These are phyloP conservation scores for Melipona bicolor DNA, from an alignment of 2,888 invertebrate genomes.

Conservation along the genomic window DNA sequence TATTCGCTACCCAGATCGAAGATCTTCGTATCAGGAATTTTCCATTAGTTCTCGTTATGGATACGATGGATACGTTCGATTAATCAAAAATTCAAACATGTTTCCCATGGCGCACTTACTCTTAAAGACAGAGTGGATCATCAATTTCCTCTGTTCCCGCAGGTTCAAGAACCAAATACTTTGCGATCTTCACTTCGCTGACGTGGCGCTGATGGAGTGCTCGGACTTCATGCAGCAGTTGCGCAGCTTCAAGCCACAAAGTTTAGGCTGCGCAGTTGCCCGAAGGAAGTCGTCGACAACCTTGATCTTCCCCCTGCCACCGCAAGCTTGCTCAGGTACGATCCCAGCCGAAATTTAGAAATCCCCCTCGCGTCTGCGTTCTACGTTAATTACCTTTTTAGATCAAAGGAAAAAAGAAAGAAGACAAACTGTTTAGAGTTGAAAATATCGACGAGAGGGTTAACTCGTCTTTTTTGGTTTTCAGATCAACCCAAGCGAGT, in stretches of 20 bases:
- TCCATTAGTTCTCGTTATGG: not conserved
- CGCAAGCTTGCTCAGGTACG: slow-evolving; percentile 96
- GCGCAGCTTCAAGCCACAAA: slow-evolving; percentile 97
- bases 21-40: not conserved
- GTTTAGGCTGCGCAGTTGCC: slow-evolving; percentile 97
- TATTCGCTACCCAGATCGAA: not conserved
- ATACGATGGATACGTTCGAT: not conserved
- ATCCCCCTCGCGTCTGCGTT: too few species aligned
- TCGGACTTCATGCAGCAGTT: slow-evolving; percentile 98
- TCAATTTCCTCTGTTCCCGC: slow-evolving; percentile 55
- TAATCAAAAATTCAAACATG: not conserved
- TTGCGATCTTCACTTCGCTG: slow-evolving; percentile 98
- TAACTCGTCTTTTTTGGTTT: too few species aligned
- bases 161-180: slow-evolving; percentile 95
- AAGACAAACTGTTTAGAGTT: too few species aligned
- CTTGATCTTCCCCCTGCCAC: slow-evolving; percentile 96
- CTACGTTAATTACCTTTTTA: too few species aligned
- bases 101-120: not conserved
- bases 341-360: not conserved
- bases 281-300: slow-evolving; percentile 97
- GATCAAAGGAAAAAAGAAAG: too few species aligned
- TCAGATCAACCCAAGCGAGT: too few species aligned
- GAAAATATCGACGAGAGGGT: too few species aligned
- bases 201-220: slow-evolving; percentile 98
- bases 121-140: not conserved